Evolutionary conservation across 2,797 vertebrate genomes (phyloP).

Genomic region (Lemur catta): DNA sequence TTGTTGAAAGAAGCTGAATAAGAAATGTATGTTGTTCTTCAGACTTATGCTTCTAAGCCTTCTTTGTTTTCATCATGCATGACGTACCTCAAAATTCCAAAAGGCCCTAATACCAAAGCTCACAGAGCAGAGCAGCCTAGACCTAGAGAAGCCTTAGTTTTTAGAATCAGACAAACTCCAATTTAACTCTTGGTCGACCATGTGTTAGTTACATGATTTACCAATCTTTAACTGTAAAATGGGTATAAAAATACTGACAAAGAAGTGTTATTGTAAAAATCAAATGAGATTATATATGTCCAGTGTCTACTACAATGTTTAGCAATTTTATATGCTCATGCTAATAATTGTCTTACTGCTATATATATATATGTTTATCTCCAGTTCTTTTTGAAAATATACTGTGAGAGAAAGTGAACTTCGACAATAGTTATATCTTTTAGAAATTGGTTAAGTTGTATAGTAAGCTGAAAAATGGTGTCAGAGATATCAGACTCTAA

Average conservation of each 20-base stretch:
- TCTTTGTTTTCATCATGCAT: constrained; percentile 4
- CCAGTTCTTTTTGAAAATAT: background rate
- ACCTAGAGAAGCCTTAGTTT: background rate
- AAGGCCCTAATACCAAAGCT: background rate
- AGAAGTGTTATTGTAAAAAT: background rate
- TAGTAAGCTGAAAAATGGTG: background rate
- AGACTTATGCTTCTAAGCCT: background rate
- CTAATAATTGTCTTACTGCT: background rate
- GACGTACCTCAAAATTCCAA: background rate
- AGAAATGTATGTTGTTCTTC: constrained; percentile 38
- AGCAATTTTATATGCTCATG: background rate
- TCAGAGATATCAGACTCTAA: background rate
- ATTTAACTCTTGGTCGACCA: background rate
- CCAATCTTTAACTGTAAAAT: background rate
- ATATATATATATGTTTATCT: background rate
- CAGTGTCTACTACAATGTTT: background rate
- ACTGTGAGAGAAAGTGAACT: background rate
- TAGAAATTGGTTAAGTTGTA: background rate
- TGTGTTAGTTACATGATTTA: background rate
- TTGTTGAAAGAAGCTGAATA: constrained; percentile 49
- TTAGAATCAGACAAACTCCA: background rate
- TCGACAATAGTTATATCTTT: background rate
- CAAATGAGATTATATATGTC: background rate
- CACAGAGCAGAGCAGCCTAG: background rate
- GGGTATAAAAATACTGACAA: background rate